These are phyloP conservation scores for Acrocephalus kingi DNA, from an alignment of 2,113 vertebrate genomes.

Conservation along the genomic window DNA sequence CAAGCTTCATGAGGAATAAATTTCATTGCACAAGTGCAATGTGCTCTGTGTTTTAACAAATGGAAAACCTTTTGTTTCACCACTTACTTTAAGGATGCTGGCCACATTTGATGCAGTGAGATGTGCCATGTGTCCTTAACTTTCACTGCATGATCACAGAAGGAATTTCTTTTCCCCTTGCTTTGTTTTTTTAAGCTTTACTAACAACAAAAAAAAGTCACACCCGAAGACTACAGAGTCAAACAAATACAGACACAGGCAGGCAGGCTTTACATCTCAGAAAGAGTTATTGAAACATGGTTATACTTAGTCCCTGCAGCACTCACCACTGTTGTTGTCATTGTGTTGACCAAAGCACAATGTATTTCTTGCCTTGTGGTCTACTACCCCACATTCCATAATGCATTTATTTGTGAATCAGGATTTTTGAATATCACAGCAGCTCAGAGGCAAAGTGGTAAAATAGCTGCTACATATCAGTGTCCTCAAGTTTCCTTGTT, in stretches of 20 bases:
- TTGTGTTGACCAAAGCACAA: background rate
- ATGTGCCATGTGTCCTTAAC: background rate
- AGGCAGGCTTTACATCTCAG: background rate
- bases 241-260: background rate
- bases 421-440: background rate
- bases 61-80: background rate
- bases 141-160: background rate
- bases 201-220: background rate
- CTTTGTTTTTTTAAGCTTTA: background rate
- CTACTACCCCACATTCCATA: background rate
- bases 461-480: background rate
- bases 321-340: background rate
- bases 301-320: background rate
- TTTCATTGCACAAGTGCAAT: background rate
- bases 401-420: background rate
- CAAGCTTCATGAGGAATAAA: background rate
- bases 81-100: background rate
- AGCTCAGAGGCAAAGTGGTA: background rate
- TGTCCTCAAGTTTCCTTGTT: background rate
- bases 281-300: background rate
- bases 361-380: background rate
- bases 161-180: background rate
- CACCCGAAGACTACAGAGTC: background rate
- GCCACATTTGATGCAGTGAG: background rate
- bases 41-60: background rate